Base-by-base conservation (phyloP, 2,113 vertebrate species). In the Illadopsis cleaveri region DNA sequence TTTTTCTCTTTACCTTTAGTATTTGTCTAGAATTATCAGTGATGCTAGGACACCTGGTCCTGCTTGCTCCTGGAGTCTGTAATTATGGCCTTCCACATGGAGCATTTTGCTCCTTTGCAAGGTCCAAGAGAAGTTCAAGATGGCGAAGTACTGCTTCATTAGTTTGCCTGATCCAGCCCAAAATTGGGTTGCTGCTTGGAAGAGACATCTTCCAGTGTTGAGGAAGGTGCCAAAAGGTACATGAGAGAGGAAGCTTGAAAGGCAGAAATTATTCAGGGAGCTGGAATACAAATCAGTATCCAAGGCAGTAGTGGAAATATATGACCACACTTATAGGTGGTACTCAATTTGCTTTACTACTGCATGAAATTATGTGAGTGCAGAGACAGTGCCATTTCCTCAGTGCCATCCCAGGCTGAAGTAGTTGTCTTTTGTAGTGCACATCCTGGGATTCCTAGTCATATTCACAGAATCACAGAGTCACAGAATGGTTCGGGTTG, bases 81-180 rank as follows among this genome's bases (percentile, higher is more conserved):
- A 73, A 33, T 35, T 51, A 8, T 42, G 40, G 15, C 35, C 37
- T 79, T 45, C 37, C 10, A 14, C 15, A 50, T 28, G 44, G 22
- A 58, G 17, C 14, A 10, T 57, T 22, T 82, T 0, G 0, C 13
- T 18, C 10, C 18, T 53, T 22, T 80, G 17, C 28, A 62, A 62
- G 48, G 64, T 68, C 38, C 31, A 71, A 48, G 48, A 38, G 61
- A 66, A 66, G 25, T 30, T 68, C 10, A 3, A 40, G 40, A 17
- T 37, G 19, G 19, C 73, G 56, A 40, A 12, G 30, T 80, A 28
- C 51, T 83, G 5, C 64, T 69, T 62, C 0, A 0, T 64, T 76
- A 50, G 38, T 83, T 89, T 89, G 28, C 9, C 53, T 48, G 11
- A 31, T 80, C 56, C 45, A 62, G 14, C 44, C 33, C 4, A 2